These are phyloP conservation scores for Aplochiton taeniatus DNA, from an alignment of 2,797 vertebrate species.

Conservation along the genomic window DNA sequence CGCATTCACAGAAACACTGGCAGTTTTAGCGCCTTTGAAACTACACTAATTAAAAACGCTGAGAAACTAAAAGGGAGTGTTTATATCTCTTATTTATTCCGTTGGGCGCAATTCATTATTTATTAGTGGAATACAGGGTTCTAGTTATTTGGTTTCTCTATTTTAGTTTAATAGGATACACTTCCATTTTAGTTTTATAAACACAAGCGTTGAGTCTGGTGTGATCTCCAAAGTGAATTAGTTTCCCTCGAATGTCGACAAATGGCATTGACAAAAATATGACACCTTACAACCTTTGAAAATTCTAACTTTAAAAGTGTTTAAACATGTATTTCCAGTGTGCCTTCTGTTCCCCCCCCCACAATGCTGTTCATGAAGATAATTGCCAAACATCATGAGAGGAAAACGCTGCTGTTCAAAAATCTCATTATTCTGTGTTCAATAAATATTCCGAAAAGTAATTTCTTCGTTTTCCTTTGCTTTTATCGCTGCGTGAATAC, in stretches of 20 bases:
- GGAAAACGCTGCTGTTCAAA: conserved; percentile 21
- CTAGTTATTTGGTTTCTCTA: conserved; percentile 22
- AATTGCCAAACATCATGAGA: conserved; percentile 60
- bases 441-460: conserved; percentile 21
- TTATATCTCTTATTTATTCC: conserved; percentile 33
- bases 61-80: conserved; percentile 26
- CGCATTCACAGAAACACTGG: neutral
- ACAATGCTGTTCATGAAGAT: conserved; percentile 10
- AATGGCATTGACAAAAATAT: conserved; percentile 4
- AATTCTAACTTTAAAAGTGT: conserved; percentile 3
- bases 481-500: too few species aligned
- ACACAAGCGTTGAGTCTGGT: neutral
- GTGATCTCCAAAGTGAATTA: conserved; percentile 11
- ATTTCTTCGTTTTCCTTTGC: neutral
- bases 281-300: conserved; percentile 5
- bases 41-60: conserved; percentile 28
- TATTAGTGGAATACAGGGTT: conserved; percentile 32
- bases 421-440: conserved; percentile 20
- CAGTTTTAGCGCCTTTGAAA: conserved; percentile 18
- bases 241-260: neutral
- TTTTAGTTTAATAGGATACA: conserved; percentile 17
- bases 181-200: neutral
- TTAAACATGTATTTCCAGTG: neutral
- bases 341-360: conserved; percentile 2
- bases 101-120: conserved; percentile 28